Evolutionary conservation across 1,140 invertebrate genomes (phyloP).

Genomic region (Lasioglossum baleicum): DNA sequence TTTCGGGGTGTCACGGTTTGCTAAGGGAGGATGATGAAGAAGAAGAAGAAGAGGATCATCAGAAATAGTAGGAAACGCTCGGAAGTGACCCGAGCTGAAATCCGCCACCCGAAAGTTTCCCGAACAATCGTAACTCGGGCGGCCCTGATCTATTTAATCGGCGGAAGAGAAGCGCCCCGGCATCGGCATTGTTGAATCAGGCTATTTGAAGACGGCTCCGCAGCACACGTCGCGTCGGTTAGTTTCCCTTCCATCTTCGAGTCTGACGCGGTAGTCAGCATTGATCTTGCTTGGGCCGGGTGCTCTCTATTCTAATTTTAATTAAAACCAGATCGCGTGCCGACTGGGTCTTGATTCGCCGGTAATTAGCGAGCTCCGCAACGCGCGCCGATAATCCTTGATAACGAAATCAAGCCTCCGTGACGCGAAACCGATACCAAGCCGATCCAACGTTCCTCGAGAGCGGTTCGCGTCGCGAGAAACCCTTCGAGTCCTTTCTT

Average conservation of each 20-base stretch:
- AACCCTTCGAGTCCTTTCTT: no score
- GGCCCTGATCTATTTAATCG: conserved; percentile 1
- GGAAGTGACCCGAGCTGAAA: background rate
- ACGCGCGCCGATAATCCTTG: background rate
- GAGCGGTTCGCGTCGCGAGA: no score
- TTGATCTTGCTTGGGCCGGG: conserved; percentile 6
- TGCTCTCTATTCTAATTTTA: background rate
- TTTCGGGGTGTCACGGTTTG: background rate
- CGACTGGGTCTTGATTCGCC: background rate
- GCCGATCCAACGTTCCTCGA: no score
- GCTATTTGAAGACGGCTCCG: background rate
- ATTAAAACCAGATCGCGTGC: conserved; percentile 1
- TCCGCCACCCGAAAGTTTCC: background rate
- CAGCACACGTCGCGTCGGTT: background rate
- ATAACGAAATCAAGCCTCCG: background rate
- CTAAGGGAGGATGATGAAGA: no score
- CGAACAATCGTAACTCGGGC: background rate
- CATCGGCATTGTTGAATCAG: conserved; percentile 7
- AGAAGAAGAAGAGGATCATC: no score
- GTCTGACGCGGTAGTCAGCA: background rate
- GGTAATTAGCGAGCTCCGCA: background rate
- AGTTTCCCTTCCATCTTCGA: background rate
- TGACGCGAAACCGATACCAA: no score
- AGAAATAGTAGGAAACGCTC: background rate
- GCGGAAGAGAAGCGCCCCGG: background rate